These are phyloP conservation scores for Chaetoderma sp. DNA, from an alignment of 2,888 invertebrate genomes.

Conservation along the genomic window DNA sequence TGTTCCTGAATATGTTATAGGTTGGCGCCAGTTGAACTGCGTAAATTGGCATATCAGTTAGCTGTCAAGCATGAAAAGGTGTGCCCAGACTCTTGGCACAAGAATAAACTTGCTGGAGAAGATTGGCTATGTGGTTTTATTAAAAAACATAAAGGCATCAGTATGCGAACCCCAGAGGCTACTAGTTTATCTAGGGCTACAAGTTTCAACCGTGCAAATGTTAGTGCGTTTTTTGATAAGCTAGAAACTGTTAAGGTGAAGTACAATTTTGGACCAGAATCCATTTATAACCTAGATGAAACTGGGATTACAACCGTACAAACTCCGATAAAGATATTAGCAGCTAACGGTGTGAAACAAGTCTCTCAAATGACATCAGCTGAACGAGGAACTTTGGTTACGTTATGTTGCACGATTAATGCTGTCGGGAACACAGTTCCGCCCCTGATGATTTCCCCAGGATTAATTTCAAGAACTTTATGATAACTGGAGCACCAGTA, in stretches of 20 bases:
- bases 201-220: slow-evolving; percentile 7
- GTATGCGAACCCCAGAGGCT: slow-evolving; percentile 12
- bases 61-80: too few species aligned
- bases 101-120: too few species aligned
- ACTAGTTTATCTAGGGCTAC: slow-evolving; percentile 11
- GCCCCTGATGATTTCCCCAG: slow-evolving; percentile 33
- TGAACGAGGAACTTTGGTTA: slow-evolving; percentile 21
- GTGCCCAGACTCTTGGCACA: too few species aligned
- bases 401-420: slow-evolving; percentile 17
- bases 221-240: slow-evolving; percentile 16
- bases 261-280: neutral
- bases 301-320: slow-evolving; percentile 1
- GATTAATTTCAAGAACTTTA: slow-evolving; percentile 10
- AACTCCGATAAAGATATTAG: neutral
- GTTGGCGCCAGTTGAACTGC: too few species aligned
- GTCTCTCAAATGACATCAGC: neutral
- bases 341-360: neutral
- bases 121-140: too few species aligned
- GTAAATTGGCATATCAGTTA: too few species aligned
- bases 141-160: slow-evolving; percentile 6
- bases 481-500: slow-evolving; percentile 25
- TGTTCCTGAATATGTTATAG: too few species aligned
- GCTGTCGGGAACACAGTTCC: slow-evolving; percentile 23
- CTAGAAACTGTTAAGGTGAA: slow-evolving; percentile 5
- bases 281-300: slow-evolving; percentile 10